Evolutionary conservation across 2,888 invertebrate species (phyloP).

Genomic region (Caenorhabditis becei): DNA sequence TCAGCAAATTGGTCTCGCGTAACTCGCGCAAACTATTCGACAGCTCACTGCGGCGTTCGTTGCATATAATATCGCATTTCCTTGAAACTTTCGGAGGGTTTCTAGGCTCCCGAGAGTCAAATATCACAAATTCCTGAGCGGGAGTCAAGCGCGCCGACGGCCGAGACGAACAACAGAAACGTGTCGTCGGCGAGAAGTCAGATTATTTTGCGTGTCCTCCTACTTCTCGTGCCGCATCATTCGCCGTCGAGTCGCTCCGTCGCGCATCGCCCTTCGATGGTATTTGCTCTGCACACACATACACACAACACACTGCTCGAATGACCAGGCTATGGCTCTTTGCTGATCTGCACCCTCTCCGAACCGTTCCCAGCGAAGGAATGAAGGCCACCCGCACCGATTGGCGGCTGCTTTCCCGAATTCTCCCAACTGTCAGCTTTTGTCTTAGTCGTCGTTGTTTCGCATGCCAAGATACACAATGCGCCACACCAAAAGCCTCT

Average conservation of each 20-base stretch:
- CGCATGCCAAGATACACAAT: slow-evolving; percentile 51
- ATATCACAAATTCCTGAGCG: slow-evolving; percentile 17
- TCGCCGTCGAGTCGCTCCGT: slow-evolving; percentile 37
- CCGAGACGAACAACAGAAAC: slow-evolving; percentile 23
- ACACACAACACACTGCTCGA: slow-evolving; percentile 55
- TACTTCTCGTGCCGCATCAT: slow-evolving; percentile 46
- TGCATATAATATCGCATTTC: not conserved
- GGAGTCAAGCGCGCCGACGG: slow-evolving; percentile 11
- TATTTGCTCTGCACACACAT: slow-evolving; percentile 61
- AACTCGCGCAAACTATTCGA: not conserved
- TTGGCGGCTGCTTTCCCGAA: slow-evolving; percentile 19
- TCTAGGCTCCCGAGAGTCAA: slow-evolving; percentile 13
- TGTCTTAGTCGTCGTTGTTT: slow-evolving; percentile 53
- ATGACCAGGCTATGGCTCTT: slow-evolving; percentile 54
- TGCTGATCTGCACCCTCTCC: slow-evolving; percentile 58
- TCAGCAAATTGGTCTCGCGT: not conserved
- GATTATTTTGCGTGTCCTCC: slow-evolving; percentile 49
- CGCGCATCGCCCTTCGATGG: slow-evolving; percentile 41
- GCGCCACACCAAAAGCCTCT: slow-evolving; percentile 19
- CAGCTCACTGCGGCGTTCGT: not conserved
- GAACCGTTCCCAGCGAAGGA: slow-evolving; percentile 48
- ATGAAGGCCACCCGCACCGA: slow-evolving; percentile 36
- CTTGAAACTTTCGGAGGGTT: not conserved
- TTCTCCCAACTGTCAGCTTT: slow-evolving; percentile 54
- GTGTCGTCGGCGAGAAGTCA: slow-evolving; percentile 44